phyloP scores from a whole-genome alignment of 30 jellyfish, hydroid and myxozoan species.

The Hydractinia symbiolongicarpus region DNA sequence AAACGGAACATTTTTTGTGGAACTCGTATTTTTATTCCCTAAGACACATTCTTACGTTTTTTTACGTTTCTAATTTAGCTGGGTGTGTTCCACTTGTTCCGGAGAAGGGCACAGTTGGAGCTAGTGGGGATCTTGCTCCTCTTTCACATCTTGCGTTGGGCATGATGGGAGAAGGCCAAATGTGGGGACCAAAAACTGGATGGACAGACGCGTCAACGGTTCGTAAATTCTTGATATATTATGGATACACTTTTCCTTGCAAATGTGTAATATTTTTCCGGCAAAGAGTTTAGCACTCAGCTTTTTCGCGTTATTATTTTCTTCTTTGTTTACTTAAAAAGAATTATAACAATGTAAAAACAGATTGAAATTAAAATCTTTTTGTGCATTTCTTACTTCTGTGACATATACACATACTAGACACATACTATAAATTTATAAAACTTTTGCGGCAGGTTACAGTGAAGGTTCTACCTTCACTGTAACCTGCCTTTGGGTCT shows the following conservation, averaged over 20 bases:
- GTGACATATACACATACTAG: no score
- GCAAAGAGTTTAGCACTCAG: not conserved
- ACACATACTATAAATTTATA: no score
- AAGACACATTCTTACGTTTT: no score
- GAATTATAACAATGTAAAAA: no score
- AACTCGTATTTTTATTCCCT: no score
- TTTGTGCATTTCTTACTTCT: no score
- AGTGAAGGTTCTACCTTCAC: no score
- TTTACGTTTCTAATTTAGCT: slow-evolving; percentile 23
- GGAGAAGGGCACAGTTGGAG: slow-evolving; percentile 96
- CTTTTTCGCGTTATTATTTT: not conserved
- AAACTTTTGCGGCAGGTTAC: no score
- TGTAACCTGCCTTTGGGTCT: no score
- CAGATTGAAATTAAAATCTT: no score
- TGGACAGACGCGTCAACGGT: slow-evolving; percentile 80
- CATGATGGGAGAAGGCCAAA: slow-evolving; percentile 77
- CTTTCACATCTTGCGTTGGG: slow-evolving; percentile 82
- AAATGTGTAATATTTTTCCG: not conserved
- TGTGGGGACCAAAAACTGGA: slow-evolving; percentile 98
- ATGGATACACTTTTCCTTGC: not conserved
- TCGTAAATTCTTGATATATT: slow-evolving; percentile 6
- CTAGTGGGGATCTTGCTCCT: slow-evolving; percentile 92
- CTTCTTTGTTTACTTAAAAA: no score
- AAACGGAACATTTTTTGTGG: no score
- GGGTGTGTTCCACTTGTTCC: slow-evolving; percentile 73